A percentile compares a stretch with the other conserved stretches of the same genome.
Evolutionary conservation across 1,140 invertebrate species (phyloP).

Genomic region (Drosophila tani): DNA sequence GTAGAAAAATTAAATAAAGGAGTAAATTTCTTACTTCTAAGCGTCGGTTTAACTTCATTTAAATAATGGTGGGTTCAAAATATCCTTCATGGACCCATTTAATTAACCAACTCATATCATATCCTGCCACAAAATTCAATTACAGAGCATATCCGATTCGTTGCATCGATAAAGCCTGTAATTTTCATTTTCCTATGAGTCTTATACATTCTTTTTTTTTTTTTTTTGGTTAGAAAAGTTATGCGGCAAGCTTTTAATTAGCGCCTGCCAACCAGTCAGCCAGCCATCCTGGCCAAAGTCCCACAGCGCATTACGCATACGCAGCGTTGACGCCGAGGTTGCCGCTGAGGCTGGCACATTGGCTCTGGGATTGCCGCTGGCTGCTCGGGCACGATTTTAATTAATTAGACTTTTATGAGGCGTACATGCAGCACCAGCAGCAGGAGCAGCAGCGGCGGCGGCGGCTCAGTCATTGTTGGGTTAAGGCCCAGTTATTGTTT

Average conservation of each 20-base stretch:
- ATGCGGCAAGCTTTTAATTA: conserved; percentile 78
- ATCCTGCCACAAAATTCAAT: conserved; percentile 12
- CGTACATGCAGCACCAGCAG: conserved; percentile 64
- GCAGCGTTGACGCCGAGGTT: conserved; percentile 60
- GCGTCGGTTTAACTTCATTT: too few species aligned
- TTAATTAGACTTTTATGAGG: conserved; percentile 82
- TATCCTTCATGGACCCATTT: background rate
- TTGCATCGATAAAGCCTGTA: conserved; percentile 17
- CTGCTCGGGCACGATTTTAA: conserved; percentile 77
- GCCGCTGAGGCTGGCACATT: conserved; percentile 33
- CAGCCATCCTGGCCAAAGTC: conserved; percentile 54
- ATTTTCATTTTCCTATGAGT: conserved; percentile 36
- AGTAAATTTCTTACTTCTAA: too few species aligned
- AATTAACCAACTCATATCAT: background rate
- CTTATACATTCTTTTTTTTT: conserved; percentile 18
- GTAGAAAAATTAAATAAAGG: background rate
- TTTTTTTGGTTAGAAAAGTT: conserved; percentile 58
- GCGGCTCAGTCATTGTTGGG: conserved; percentile 55
- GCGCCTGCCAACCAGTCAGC: conserved; percentile 64
- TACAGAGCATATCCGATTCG: conserved; percentile 34
- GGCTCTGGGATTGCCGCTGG: conserved; percentile 60
- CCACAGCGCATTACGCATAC: conserved; percentile 78
- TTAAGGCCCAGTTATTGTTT: conserved; percentile 78
- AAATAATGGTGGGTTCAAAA: background rate
- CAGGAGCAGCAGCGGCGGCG: conserved; percentile 6